Percentiles rank a stretch among this genome's conserved stretches.
phyloP scores from a whole-genome alignment of 2,113 vertebrate genomes.

The Menidia beryllina region DNA sequence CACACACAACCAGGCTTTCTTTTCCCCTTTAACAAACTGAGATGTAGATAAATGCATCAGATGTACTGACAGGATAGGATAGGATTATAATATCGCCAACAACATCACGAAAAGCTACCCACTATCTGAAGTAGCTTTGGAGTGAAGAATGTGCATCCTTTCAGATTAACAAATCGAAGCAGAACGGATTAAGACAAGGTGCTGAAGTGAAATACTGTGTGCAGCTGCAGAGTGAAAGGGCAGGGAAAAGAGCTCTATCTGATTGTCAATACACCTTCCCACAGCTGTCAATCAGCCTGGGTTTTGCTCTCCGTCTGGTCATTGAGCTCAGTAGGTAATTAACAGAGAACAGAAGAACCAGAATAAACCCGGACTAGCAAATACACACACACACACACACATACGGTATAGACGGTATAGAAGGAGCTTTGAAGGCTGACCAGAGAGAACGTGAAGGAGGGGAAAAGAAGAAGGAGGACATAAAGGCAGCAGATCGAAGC shows the following conservation, averaged over 20 bases:
- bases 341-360: constrained; percentile 26
- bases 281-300: constrained; percentile 47
- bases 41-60: too few relatives aligned
- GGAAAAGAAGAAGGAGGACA: neutral
- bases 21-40: too few relatives aligned
- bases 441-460: constrained; percentile 11
- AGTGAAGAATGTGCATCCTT: constrained; percentile 12
- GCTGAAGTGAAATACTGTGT: neutral
- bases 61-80: too few relatives aligned
- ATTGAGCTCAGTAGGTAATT: constrained; percentile 45
- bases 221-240: neutral
- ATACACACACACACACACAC: constrained; percentile 2
- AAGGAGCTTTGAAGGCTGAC: constrained; percentile 27
- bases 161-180: constrained; percentile 23
- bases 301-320: constrained; percentile 29
- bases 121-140: constrained; percentile 6
- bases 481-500: constrained; percentile 7
- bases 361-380: neutral
- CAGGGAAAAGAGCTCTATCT: neutral
- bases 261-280: constrained; percentile 17
- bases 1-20: too few relatives aligned
- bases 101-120: too few relatives aligned
- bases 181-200: constrained; percentile 5
- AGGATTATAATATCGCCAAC: too few relatives aligned
- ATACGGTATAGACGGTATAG: neutral